Conservation (phyloP, 2,113 vertebrate genomes). For the Laticauda laticaudata region DNA sequence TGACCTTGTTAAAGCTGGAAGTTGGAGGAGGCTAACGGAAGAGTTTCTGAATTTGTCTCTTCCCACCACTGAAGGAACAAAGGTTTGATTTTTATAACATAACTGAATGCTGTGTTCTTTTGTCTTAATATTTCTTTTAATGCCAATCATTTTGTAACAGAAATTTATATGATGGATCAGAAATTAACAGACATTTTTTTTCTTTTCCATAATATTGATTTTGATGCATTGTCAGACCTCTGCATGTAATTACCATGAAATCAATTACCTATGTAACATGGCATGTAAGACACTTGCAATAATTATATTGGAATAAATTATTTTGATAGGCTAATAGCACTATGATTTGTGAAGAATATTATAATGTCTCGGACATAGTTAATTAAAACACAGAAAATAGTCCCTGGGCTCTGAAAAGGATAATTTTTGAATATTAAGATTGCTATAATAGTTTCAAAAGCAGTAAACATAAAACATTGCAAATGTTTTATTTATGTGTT, state of each 20-base stretch:
- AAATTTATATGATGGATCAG: background rate
- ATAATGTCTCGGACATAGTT: background rate
- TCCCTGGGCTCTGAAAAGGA: background rate
- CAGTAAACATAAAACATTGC: background rate
- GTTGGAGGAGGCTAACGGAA: conserved; percentile 87
- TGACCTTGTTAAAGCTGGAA: conserved; percentile 90
- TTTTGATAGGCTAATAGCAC: background rate
- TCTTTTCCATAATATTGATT: background rate
- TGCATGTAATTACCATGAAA: accelerated
- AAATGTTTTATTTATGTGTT: background rate
- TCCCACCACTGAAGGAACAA: conserved; percentile 76
- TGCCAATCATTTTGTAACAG: background rate
- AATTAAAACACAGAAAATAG: background rate
- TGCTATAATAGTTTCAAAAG: background rate
- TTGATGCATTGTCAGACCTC: background rate
- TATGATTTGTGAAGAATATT: background rate
- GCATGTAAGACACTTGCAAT: background rate
- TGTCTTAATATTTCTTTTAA: accelerated
- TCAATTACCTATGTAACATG: accelerated
- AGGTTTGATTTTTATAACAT: conserved; percentile 67
- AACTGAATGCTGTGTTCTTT: background rate
- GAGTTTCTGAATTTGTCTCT: conserved; percentile 87
- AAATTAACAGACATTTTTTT: background rate
- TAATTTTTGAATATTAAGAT: background rate
- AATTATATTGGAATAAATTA: background rate